Evolutionary conservation across 2,113 vertebrate species (phyloP).

Genomic region (cattle (Bos taurus)): DNA sequence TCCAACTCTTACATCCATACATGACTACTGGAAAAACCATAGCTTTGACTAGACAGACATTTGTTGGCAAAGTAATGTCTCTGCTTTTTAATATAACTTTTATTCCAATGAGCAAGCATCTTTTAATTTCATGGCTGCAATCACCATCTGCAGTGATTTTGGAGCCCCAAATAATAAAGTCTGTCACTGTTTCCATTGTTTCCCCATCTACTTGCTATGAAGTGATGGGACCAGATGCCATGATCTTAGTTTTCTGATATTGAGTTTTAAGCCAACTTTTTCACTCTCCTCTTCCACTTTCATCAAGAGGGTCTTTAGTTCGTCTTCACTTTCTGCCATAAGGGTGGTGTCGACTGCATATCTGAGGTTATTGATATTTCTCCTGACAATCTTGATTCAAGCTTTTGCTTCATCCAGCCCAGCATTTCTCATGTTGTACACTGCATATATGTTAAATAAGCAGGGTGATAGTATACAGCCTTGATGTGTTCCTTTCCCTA

Average conservation of each 20-base stretch:
- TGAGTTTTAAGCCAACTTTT: neutral
- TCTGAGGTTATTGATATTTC: neutral
- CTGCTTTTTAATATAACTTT: neutral
- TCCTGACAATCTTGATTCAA: neutral
- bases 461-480: neutral
- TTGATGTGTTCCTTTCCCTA: neutral
- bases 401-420: neutral
- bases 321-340: neutral
- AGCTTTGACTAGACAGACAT: neutral
- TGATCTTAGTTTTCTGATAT: neutral
- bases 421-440: neutral
- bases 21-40: neutral
- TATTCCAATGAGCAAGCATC: neutral
- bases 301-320: neutral
- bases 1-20: neutral
- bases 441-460: neutral
- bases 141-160: neutral
- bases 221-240: neutral
- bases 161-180: neutral
- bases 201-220: neutral
- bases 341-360: neutral
- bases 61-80: neutral
- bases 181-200: neutral
- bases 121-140: neutral
- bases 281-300: neutral